Conservation (phyloP, 2,888 invertebrate species). For the Epinotia ramella region DNA sequence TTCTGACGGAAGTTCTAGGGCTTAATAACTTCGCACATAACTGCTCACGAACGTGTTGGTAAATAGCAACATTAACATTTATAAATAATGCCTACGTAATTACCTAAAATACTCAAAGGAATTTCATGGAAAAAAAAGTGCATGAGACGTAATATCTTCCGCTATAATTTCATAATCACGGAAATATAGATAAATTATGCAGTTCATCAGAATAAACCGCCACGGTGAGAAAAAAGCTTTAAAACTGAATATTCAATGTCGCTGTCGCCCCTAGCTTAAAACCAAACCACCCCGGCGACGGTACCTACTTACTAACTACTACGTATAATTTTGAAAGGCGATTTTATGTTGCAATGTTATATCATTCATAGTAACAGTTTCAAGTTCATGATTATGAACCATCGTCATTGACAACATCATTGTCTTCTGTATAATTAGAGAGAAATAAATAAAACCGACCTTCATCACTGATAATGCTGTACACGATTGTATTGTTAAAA, state of each 20-base stretch:
- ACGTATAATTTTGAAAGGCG: no score
- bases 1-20: background rate
- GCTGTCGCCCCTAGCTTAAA: no score
- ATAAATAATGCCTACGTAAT: background rate
- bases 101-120: background rate
- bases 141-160: background rate
- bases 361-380: slow-evolving; percentile 6
- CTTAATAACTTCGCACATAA: slow-evolving; percentile 16
- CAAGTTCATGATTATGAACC: slow-evolving; percentile 41
- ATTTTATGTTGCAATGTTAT: background rate
- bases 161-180: background rate
- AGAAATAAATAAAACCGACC: slow-evolving; percentile 32
- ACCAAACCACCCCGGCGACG: background rate
- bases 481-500: slow-evolving; percentile 31
- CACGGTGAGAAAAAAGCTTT: background rate
- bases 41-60: background rate
- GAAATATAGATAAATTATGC: background rate
- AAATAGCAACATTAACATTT: slow-evolving; percentile 7
- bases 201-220: background rate
- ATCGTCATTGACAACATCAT: slow-evolving; percentile 19
- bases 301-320: background rate
- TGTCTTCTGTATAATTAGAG: slow-evolving; percentile 33
- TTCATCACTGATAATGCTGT: slow-evolving; percentile 14
- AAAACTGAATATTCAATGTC: no score
- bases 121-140: background rate